A percentile compares a stretch with the other conserved stretches of the same genome.
Evolutionary conservation across 2,113 vertebrate species (phyloP).

Genomic region (Nesogale talazaci): DNA sequence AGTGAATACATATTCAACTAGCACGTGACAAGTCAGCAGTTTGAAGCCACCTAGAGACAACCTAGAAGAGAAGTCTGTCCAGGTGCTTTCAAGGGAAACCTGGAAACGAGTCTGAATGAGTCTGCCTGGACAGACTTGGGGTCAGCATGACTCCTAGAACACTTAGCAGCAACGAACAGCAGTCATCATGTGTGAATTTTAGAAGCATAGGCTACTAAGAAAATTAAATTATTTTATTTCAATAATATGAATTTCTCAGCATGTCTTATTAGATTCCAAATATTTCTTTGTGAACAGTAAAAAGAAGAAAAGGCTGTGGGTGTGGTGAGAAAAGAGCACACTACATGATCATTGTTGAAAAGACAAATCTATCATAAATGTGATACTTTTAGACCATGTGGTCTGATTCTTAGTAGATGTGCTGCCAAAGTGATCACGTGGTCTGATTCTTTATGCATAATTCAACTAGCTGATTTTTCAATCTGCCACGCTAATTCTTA

Average conservation of each 20-base stretch:
- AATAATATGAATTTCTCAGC: constrained; percentile 36
- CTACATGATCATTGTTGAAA: constrained; percentile 26
- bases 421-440: no score
- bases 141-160: neutral
- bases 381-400: neutral
- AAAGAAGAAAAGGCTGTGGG: neutral
- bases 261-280: constrained; percentile 38
- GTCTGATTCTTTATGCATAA: neutral
- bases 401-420: neutral
- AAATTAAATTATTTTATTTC: constrained; percentile 64
- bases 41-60: neutral
- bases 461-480: constrained; percentile 43
- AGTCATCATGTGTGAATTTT: neutral
- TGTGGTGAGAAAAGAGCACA: neutral
- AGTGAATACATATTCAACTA: neutral
- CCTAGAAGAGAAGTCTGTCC: neutral
- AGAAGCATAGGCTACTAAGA: neutral
- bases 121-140: neutral
- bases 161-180: neutral
- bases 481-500: constrained; percentile 26
- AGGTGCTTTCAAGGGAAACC: neutral
- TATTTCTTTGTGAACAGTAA: constrained; percentile 15
- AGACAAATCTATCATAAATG: constrained; percentile 4
- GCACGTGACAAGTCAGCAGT: neutral
- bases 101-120: neutral